Evolutionary conservation across 2,888 invertebrate genomes (phyloP), one percentile per base, ranked within the genome.

Genomic region (Prosapia bicincta): DNA sequence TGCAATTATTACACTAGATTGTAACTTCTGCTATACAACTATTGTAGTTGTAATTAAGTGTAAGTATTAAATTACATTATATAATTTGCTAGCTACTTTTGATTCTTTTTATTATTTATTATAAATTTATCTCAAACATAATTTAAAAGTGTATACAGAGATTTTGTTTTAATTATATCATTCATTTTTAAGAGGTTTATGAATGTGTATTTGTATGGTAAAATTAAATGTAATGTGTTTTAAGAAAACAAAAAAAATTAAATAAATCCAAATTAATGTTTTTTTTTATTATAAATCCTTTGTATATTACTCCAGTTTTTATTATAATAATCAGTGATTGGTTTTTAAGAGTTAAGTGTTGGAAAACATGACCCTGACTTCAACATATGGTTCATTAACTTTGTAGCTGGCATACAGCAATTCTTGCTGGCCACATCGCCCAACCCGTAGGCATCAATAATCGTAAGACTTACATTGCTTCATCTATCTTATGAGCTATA

Each of bases 211-310:
- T 54, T 54, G 20, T 54, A 54, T 54, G 54, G 54, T 54, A 20
- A 54, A 54, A 54, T 54, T 54, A 54, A 54, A 54, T 54, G 54
- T 54, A 54, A 54, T 54, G 54, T 54, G 54, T 54, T 54, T 54
- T 54, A 54, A 54, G 20, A 54, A 54, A 54, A 54, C n/a, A 38
- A 15, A 38, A 54, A 54, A 54, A 54, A 2, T 13, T 38, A 3
- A 38, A 38, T 13, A 38, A 38, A 9, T 38, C 2, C 9, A 38
- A 2, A 10, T 7, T 10, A 13, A 15, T 38, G 7, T 38, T 38
- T 38, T 38, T 7, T 38, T 38, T 13, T n/a, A n/a, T n/a, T n/a
- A n/a, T n/a, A n/a, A n/a, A n/a, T n/a, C n/a, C n/a, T n/a, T n/a
- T n/a, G n/a, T n/a, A n/a, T n/a, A n/a, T n/a, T n/a, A n/a, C n/a